These are phyloP conservation scores for Odontomyia ornata DNA, from an alignment of 2,888 invertebrate species.

Conservation along the genomic window DNA sequence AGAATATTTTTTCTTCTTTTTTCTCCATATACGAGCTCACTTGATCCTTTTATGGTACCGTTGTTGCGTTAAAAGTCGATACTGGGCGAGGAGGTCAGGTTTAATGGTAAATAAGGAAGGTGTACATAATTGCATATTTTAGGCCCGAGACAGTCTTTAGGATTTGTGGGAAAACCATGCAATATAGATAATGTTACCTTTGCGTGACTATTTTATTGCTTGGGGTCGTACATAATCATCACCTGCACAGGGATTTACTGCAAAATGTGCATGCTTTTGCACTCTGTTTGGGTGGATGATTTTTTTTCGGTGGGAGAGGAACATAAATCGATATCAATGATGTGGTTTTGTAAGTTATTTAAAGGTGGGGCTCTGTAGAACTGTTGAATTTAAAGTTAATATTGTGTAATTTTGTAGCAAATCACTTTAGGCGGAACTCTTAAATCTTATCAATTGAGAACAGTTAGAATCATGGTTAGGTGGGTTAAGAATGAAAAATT, in stretches of 20 bases:
- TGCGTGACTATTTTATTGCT: slow-evolving; percentile 15
- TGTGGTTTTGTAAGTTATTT: too few relatives aligned
- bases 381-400: too few relatives aligned
- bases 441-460: too few relatives aligned
- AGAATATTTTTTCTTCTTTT: not conserved
- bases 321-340: too few relatives aligned
- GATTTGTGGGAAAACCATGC: slow-evolving; percentile 5
- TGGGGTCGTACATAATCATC: slow-evolving; percentile 7
- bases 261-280: not conserved
- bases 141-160: not conserved
- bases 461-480: too few relatives aligned
- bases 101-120: not conserved
- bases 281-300: not conserved
- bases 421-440: too few relatives aligned
- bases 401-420: too few relatives aligned
- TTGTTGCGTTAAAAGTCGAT: not conserved
- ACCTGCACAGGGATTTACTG: not conserved
- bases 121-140: not conserved
- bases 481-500: too few relatives aligned
- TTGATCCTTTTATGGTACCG: too few relatives aligned
- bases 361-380: too few relatives aligned
- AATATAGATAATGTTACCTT: slow-evolving; percentile 9
- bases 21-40: too few relatives aligned
- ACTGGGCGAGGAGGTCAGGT: not conserved
- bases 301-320: too few relatives aligned